Base-by-base conservation (phyloP, 2,888 invertebrate genomes). In the Bombylius discolor region DNA sequence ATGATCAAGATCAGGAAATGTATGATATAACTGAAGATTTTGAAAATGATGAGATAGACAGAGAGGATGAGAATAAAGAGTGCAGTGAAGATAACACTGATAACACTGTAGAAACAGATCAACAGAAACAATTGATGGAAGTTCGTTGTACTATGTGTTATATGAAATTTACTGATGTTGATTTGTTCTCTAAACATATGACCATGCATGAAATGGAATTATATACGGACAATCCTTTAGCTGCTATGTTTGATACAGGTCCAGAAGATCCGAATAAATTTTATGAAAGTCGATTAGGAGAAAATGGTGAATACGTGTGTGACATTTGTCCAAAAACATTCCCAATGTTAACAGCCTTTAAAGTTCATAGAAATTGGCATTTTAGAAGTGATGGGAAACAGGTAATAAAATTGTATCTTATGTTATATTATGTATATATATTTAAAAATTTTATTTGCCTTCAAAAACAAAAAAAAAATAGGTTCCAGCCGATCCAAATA, bases 301-400 rank as follows among this genome's bases (percentile, higher is more conserved):
- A 73, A 58, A 73, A 70, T 52, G 73, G 73, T 58, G 72, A 72
- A 59, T 74, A 70, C 58, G 71, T 71, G 49, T 74, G 74, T 63
- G 74, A 74, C 65, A 66, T 74, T 60, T 74, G 74, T 60, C 63
- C 69, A 11, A 74, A 74, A 66, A 68, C 70, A 49, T 74, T 74
- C 61, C 67, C 72, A 54, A 70, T 70, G 64, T 68, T 74, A 66
- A 73, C 70, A 56, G 73, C 74, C 57, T 65, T 74, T 55, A 74
- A 74, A 66, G 74, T 74, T 61, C 74, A 74, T 69, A 71, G 74
- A 63, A 74, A 74, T 64, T 74, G 74, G 74, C 74, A 74, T 70
- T 74, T 74, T 67, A 70, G 74, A 66, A 71, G 71, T 70, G 74
- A 74, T 69, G 71, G 71, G 66, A 73, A 73, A 69, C 73, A 73